A percentile compares a stretch with the other conserved stretches of the same genome.
phyloP scores from a whole-genome alignment of 2,797 vertebrate genomes.

The Anabacerthia variegaticeps region DNA sequence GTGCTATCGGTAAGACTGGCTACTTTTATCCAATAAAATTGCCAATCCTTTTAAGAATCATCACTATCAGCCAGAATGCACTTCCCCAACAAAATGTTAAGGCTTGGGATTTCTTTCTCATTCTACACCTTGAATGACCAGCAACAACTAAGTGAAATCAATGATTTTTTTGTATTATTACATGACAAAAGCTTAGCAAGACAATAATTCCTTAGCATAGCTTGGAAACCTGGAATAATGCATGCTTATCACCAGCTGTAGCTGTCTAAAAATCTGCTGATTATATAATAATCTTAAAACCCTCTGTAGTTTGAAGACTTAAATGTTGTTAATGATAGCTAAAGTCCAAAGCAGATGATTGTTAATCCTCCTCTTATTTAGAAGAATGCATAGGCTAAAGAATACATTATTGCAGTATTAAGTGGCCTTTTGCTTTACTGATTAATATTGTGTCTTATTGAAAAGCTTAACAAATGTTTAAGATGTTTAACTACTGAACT shows the following conservation, averaged over 20 bases:
- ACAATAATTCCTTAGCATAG: background rate
- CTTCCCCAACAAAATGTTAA: background rate
- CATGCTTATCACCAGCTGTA: background rate
- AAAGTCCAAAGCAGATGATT: slow-evolving; percentile 10
- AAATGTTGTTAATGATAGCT: background rate
- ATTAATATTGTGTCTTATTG: background rate
- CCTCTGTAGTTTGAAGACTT: background rate
- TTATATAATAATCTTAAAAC: slow-evolving; percentile 15
- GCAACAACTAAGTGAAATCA: background rate
- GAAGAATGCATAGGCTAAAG: background rate
- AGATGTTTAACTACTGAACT: background rate
- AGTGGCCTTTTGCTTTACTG: background rate
- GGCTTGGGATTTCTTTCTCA: background rate
- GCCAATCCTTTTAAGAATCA: background rate
- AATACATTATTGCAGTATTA: background rate
- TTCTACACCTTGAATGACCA: background rate
- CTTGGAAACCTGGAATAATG: background rate
- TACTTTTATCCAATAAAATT: background rate
- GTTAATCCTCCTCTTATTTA: background rate
- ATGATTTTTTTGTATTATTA: background rate
- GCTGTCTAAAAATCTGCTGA: background rate
- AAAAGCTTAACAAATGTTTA: background rate
- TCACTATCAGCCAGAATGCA: background rate
- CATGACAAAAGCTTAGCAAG: background rate
- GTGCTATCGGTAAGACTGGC: background rate